phyloP scores from a whole-genome alignment of 2,888 invertebrate species.

The Amphimallon solstitiale region DNA sequence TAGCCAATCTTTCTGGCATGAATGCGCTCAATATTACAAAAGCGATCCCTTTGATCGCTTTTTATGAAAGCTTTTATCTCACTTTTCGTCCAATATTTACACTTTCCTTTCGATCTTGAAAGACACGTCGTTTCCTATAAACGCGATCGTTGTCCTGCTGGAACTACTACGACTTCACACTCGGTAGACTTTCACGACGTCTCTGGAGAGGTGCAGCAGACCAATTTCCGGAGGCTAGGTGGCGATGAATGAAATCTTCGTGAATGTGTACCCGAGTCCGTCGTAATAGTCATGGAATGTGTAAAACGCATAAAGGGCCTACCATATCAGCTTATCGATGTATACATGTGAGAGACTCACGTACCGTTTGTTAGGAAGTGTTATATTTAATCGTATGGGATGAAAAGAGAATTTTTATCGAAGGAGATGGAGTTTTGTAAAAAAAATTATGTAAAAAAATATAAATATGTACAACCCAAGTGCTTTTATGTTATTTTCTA shows the following conservation, averaged over 20 bases:
- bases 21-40: too few species aligned
- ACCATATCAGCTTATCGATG: constrained; percentile 5
- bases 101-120: not conserved
- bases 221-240: constrained; percentile 23
- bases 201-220: not conserved
- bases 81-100: not conserved
- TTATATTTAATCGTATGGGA: constrained; percentile 11
- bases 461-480: not conserved
- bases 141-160: constrained; percentile 11
- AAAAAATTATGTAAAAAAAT: constrained; percentile 1
- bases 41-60: not conserved
- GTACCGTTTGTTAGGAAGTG: not conserved
- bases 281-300: constrained; percentile 12
- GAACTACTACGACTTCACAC: constrained; percentile 6
- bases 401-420: constrained; percentile 19
- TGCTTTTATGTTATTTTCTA: not conserved
- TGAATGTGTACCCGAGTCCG: not conserved
- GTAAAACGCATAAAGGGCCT: constrained; percentile 8
- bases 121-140: not conserved
- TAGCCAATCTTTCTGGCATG: not conserved
- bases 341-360: not conserved
- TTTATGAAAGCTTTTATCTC: constrained; percentile 11
- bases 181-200: constrained; percentile 3
- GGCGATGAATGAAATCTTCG: constrained; percentile 6
- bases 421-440: not conserved